Base-by-base conservation (phyloP, 2,113 vertebrate genomes). In the Chaetops frenatus region DNA sequence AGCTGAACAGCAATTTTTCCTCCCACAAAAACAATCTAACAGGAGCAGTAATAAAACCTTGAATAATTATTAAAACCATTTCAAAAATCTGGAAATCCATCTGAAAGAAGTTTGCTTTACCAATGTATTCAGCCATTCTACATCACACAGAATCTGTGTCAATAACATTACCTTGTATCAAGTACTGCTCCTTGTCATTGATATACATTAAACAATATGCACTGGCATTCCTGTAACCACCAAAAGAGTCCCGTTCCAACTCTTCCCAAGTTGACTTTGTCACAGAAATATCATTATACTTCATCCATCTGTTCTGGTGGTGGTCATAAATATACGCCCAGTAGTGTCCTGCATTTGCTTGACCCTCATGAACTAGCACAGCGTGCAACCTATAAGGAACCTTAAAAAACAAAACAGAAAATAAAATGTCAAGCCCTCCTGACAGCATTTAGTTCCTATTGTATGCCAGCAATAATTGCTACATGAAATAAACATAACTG, bases 171-270 rank as follows among this genome's bases (percentile, higher is more conserved):
- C 99, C 99, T 98, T 99, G 98, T 96, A 99, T 99, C 94, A 99
- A 98, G 86, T 99, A 99, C 42, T 99, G 99, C 86, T 99, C 99
- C 88, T 99, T 99, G 92, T 99, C 99, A 29, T 99, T 99, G 94
- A 99, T 99, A 94, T 99, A 99, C 99, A 99, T 99, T 97, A 99
- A 98, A 96, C 99, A 99, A 89, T 99, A 99, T 66, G 99, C 99
- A 82, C 99, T 99, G 94, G 99, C 99, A 78, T 99, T 99, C 93
- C 99, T 98, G 95, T 99, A 99, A 84, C 99, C 99, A 81, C 99
- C 99, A 31, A 99, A 99, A 10, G 99, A 99, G 96, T 99, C 99
- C 54, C 99, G 98, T 94, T 99, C 98, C 92, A 99, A 98, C 94
- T 99, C 99, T 96, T 99, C 99, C 99, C 99, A 99, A 15, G 99